phyloP scores from a whole-genome alignment of 30 jellyfish, hydroid and myxozoan species.

The Aurelia aurita complex sp. Pacific region DNA sequence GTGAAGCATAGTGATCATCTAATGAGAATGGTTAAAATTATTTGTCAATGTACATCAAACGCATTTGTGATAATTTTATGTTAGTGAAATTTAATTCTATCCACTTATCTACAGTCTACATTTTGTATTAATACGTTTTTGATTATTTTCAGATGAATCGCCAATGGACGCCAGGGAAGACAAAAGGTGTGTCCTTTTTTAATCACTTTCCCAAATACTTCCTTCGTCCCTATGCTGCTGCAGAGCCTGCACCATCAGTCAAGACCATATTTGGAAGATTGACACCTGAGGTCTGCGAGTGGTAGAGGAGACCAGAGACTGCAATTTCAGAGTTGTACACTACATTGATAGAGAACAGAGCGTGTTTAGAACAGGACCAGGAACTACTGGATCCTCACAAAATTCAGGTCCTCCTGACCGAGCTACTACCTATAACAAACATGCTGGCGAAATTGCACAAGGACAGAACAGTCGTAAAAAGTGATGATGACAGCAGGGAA shows the following conservation, averaged over 20 bases:
- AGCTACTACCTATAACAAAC: too few relatives aligned
- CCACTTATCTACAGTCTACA: not conserved
- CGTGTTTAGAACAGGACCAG: not conserved
- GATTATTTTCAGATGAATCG: not conserved
- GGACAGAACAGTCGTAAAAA: too few relatives aligned
- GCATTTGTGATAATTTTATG: not conserved
- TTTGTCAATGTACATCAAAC: too few relatives aligned
- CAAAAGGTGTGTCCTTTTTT: not conserved
- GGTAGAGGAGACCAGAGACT: not conserved
- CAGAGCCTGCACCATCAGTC: not conserved
- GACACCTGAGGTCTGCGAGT: not conserved
- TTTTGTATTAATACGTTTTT: not conserved
- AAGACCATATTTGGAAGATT: not conserved
- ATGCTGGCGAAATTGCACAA: too few relatives aligned
- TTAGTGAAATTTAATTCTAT: not conserved
- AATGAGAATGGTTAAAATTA: too few relatives aligned
- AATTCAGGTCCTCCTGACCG: too few relatives aligned
- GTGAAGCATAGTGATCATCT: too few relatives aligned
- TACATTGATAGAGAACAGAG: conserved; percentile 6
- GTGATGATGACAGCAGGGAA: too few relatives aligned
- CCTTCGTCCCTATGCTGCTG: conserved; percentile 7
- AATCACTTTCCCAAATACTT: not conserved
- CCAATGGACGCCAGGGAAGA: not conserved
- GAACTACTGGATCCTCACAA: not conserved
- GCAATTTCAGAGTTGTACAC: conserved; percentile 9